Evolutionary conservation across 2,888 invertebrate genomes (phyloP).

Genomic region (Heteropelma amictum): DNA sequence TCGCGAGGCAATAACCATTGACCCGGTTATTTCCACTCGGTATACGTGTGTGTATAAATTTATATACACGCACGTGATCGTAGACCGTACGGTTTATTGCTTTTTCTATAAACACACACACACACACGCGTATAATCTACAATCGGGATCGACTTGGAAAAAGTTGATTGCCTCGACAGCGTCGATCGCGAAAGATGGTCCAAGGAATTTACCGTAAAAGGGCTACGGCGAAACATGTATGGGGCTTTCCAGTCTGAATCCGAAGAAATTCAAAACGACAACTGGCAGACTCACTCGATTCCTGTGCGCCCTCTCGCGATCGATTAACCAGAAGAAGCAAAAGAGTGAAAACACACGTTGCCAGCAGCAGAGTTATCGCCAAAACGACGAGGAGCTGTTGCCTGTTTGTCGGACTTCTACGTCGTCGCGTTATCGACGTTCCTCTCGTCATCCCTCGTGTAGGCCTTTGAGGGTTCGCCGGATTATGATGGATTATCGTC

Average conservation of each 20-base stretch:
- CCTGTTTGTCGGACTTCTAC: constrained; percentile 64
- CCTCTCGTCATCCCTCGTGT: constrained; percentile 65
- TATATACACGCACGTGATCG: constrained; percentile 2
- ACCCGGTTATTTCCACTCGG: constrained; percentile 48
- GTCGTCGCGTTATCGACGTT: constrained; percentile 68
- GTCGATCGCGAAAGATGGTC: no score
- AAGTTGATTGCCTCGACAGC: constrained; percentile 66
- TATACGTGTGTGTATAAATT: not conserved
- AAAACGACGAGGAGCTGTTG: constrained; percentile 70
- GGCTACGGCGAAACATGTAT: no score
- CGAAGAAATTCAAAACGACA: not conserved
- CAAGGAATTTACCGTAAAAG: no score
- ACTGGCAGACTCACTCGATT: constrained; percentile 70
- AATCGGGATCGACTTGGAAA: constrained; percentile 37
- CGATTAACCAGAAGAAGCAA: constrained; percentile 69
- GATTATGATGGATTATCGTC: constrained; percentile 63
- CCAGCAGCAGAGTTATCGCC: constrained; percentile 66
- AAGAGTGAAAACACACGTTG: constrained; percentile 68
- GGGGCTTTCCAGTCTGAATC: not conserved
- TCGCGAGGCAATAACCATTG: constrained; percentile 53
- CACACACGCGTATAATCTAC: not conserved
- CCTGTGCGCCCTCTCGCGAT: constrained; percentile 65
- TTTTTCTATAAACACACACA: constrained; percentile 1
- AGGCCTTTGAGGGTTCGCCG: constrained; percentile 61
- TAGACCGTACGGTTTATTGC: constrained; percentile 41